Percentiles rank a stretch among this genome's conserved stretches.
These are phyloP conservation scores for Rhingia campestris DNA, from an alignment of 2,888 invertebrate species.

Conservation along the genomic window DNA sequence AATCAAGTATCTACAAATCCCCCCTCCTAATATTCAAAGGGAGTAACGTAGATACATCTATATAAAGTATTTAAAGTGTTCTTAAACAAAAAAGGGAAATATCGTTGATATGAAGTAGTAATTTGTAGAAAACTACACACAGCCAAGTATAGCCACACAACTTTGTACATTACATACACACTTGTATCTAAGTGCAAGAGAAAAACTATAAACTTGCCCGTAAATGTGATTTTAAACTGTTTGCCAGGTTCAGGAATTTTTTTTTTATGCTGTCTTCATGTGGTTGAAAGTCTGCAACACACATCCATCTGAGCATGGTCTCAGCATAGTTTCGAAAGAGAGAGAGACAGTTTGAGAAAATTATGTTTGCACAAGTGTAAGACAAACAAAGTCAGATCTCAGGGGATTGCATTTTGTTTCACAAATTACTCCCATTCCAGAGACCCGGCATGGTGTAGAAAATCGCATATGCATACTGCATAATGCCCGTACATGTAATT, in stretches of 20 bases:
- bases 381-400: conserved; percentile 49
- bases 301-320: conserved; percentile 23
- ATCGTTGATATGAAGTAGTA: no score
- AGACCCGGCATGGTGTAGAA: conserved; percentile 19
- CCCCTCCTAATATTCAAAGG: no score
- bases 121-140: no score
- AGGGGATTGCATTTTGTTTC: conserved; percentile 1
- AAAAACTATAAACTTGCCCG: conserved; percentile 16
- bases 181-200: conserved; percentile 13
- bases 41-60: no score
- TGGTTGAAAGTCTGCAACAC: conserved; percentile 28
- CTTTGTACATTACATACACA: background rate
- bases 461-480: background rate
- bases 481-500: background rate
- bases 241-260: conserved; percentile 13
- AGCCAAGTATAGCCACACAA: no score
- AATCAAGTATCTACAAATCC: no score
- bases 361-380: conserved; percentile 61
- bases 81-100: no score
- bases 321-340: background rate
- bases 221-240: conserved; percentile 50
- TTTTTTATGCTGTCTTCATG: no score
- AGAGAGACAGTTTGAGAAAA: conserved; percentile 52
- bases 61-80: no score
- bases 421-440: conserved; percentile 25